Conservation (phyloP, 2,797 vertebrate species). For the Sebastes steindachneri region DNA sequence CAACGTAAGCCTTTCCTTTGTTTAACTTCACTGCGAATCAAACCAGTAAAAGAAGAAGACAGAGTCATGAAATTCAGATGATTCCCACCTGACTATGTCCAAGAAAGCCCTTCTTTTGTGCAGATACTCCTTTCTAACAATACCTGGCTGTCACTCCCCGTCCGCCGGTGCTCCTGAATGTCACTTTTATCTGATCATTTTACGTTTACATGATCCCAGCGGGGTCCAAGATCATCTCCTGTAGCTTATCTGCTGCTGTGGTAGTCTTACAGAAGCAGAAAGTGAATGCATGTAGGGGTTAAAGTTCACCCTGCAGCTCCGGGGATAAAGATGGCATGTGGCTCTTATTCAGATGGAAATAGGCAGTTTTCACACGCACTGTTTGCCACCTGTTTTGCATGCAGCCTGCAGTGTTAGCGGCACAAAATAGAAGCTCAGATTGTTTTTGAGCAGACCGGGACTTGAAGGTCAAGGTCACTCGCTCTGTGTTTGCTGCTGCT, state of each 20-base stretch:
- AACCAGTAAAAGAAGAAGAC: not conserved
- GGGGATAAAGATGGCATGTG: constrained; percentile 8
- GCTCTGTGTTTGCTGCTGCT: constrained; percentile 21
- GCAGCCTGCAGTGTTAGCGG: constrained; percentile 26
- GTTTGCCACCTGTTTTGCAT: constrained; percentile 52
- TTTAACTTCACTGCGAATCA: not conserved
- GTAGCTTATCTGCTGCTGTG: not conserved
- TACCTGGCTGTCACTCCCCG: constrained; percentile 20
- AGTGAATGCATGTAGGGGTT: not conserved
- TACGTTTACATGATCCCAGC: constrained; percentile 43
- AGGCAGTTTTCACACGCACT: not conserved
- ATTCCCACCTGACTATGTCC: constrained; percentile 9
- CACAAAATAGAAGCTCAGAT: constrained; percentile 44
- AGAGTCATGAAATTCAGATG: constrained; percentile 21
- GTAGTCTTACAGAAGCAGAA: not conserved
- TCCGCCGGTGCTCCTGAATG: constrained; percentile 47
- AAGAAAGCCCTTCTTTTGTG: constrained; percentile 15
- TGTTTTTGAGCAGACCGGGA: constrained; percentile 38
- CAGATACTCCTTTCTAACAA: not conserved
- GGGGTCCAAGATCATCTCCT: not conserved
- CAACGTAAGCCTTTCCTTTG: not conserved
- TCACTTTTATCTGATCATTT: constrained; percentile 47
- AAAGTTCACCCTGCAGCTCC: not conserved
- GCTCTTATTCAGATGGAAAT: constrained; percentile 43
- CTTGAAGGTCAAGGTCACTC: constrained; percentile 57